Evolutionary conservation across 2,797 vertebrate genomes (phyloP).

Genomic region (Chanos chanos): DNA sequence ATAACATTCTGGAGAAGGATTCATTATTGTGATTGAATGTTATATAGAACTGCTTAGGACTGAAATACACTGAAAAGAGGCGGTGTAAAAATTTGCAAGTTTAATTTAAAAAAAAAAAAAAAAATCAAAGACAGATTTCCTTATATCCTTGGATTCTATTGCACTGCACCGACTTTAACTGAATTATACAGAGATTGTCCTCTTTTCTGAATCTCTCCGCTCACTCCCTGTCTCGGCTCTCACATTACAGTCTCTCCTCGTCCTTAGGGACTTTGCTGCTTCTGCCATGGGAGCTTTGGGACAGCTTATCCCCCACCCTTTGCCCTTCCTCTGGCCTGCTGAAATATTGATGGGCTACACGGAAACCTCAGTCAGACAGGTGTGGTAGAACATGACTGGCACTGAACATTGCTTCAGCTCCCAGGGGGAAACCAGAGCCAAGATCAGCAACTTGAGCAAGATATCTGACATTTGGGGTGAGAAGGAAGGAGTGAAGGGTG

Average conservation of each 20-base stretch:
- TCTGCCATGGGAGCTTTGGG: neutral
- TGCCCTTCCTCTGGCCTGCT: constrained; percentile 26
- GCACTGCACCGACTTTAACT: too few relatives aligned
- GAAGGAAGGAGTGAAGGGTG: constrained; percentile 12
- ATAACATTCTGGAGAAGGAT: too few relatives aligned
- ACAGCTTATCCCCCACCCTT: constrained; percentile 13
- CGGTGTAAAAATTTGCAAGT: too few relatives aligned
- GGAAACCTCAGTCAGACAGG: constrained; percentile 38
- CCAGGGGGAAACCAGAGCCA: constrained; percentile 24
- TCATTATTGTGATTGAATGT: too few relatives aligned
- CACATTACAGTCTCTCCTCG: constrained; percentile 25
- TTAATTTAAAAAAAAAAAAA: too few relatives aligned
- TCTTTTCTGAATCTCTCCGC: neutral
- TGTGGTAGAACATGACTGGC: constrained; percentile 36
- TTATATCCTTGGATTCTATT: too few relatives aligned
- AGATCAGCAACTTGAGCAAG: constrained; percentile 25
- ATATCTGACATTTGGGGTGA: constrained; percentile 16
- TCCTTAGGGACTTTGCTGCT: constrained; percentile 5
- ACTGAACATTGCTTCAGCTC: constrained; percentile 28
- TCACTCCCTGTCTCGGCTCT: constrained; percentile 5
- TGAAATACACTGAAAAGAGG: too few relatives aligned
- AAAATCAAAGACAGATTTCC: too few relatives aligned
- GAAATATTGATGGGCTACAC: constrained; percentile 44
- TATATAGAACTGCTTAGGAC: too few relatives aligned
- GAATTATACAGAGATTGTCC: too few relatives aligned